Base-by-base conservation (phyloP, 1,140 invertebrate genomes). In the Brachionus rotundiformis region DNA sequence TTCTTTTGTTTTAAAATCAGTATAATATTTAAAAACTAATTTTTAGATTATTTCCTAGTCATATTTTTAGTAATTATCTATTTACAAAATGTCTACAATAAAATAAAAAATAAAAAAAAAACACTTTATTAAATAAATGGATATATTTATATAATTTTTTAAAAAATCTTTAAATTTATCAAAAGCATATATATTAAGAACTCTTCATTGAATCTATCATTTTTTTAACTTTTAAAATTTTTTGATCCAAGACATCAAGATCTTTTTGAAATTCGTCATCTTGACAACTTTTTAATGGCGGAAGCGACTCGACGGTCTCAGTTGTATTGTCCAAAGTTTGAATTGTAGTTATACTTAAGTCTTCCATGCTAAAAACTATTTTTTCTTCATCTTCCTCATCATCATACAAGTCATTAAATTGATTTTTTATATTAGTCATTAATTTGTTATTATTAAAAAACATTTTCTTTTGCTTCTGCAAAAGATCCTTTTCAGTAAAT, bases 331-430 rank as follows among this genome's bases (percentile, higher is more conserved):
- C 33, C 13, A 29, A 59, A 8, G 33, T 63, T 79, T 54, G 76
- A 36, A 79, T 39, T 10, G 76, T 79, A 10, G 47, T 79, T 10
- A 79, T 79, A 5, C 47, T 59, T 31, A 79, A 79, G 59, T 79
- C 76, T 16, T 79, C 76, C 76, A 79, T 63, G 33, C 36, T 79
- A 39, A 79, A 59, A 3, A 63, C 47, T 4, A 79, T 79, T 59
- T 79, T 79, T 23, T 79, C 76, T 10, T 79, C 76, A 1, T 79
- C 76, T 0, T 79, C 76, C 19, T 79, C 76, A 41, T 79, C 76
- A 63, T 29, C 49, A 63, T 59, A 44, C 19, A 25, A 41, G 25
- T 23, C 68, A 44, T 73, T 44, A 41, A 73, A 73, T n/a, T 73
- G 68, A 73, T 73, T 73, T 73, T 73, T 73, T 25, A 73, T 23